Evolutionary conservation across 2,888 invertebrate species (phyloP).

Genomic region (Priocnemis perturbator): DNA sequence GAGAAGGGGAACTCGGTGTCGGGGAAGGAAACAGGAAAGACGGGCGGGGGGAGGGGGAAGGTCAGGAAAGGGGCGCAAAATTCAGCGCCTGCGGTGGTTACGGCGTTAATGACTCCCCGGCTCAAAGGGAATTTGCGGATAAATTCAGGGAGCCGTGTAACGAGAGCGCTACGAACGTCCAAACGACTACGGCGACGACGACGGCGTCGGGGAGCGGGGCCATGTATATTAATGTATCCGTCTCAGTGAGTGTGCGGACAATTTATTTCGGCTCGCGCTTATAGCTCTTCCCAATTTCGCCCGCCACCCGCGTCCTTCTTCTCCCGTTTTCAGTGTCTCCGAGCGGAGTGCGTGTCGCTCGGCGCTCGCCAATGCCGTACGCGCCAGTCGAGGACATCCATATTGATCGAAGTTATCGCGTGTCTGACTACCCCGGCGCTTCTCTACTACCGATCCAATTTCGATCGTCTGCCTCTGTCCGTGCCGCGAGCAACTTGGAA

Average conservation of each 20-base stretch:
- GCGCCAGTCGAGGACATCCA: no score
- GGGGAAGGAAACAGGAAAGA: slow-evolving; percentile 16
- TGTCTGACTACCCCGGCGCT: no score
- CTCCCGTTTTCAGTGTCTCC: no score
- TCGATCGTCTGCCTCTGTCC: no score
- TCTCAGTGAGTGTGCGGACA: slow-evolving; percentile 7
- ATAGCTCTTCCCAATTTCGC: neutral
- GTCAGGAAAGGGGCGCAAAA: slow-evolving; percentile 49
- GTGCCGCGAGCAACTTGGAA: no score
- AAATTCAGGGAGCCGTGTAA: slow-evolving; percentile 51
- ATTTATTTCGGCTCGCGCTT: neutral
- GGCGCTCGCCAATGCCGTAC: no score
- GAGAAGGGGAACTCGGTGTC: neutral
- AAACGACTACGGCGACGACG: slow-evolving; percentile 21
- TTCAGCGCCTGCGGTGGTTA: slow-evolving; percentile 53
- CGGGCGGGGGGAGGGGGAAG: slow-evolving; percentile 17
- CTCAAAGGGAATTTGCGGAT: slow-evolving; percentile 65
- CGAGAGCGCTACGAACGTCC: slow-evolving; percentile 35
- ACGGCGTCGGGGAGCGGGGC: neutral
- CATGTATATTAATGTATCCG: slow-evolving; percentile 49
- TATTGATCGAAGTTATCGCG: no score
- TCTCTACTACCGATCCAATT: no score
- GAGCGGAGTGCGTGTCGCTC: no score
- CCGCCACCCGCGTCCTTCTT: neutral
- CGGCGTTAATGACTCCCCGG: slow-evolving; percentile 63